Evolutionary conservation across 2,113 vertebrate genomes (phyloP).

Genomic region (Thryonomys swinderianus): DNA sequence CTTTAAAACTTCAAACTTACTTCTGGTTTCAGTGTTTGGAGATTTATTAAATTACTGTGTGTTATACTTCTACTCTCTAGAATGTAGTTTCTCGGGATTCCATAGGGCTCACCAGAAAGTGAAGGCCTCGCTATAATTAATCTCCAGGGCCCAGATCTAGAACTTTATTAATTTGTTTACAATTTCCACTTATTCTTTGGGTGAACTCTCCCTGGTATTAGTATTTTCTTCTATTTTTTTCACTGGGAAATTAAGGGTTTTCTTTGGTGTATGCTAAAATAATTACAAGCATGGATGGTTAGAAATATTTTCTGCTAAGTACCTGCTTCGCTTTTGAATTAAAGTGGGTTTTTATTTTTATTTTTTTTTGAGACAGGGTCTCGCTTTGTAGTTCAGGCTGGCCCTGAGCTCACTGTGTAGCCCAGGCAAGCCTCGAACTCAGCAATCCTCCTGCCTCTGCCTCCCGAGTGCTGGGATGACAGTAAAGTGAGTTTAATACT

Average conservation of each 20-base stretch:
- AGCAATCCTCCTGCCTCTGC: no score
- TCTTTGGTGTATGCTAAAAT: constrained; percentile 61
- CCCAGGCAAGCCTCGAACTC: no score
- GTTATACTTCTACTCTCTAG: constrained; percentile 17
- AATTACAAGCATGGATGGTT: constrained; percentile 67
- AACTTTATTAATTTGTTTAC: constrained; percentile 63
- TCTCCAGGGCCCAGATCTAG: constrained; percentile 41
- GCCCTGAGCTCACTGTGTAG: no score
- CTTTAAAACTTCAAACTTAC: constrained; percentile 49
- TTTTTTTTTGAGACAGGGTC: no score
- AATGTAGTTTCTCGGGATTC: constrained; percentile 52
- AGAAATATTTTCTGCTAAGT: constrained; percentile 58
- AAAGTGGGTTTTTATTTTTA: constrained; percentile 50
- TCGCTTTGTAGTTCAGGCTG: no score
- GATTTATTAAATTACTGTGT: constrained; percentile 51
- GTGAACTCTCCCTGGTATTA: constrained; percentile 46
- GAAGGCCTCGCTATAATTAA: constrained; percentile 63
- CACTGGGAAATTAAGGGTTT: constrained; percentile 36
- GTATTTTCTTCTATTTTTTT: constrained; percentile 60
- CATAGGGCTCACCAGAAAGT: constrained; percentile 45
- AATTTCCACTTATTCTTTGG: constrained; percentile 47
- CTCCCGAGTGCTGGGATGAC: no score
- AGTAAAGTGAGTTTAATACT: constrained; percentile 6
- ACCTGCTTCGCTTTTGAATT: constrained; percentile 47
- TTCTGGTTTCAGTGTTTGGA: constrained; percentile 4